Conservation (phyloP, 2,888 invertebrate species). For the Eristalinus aeneus region DNA sequence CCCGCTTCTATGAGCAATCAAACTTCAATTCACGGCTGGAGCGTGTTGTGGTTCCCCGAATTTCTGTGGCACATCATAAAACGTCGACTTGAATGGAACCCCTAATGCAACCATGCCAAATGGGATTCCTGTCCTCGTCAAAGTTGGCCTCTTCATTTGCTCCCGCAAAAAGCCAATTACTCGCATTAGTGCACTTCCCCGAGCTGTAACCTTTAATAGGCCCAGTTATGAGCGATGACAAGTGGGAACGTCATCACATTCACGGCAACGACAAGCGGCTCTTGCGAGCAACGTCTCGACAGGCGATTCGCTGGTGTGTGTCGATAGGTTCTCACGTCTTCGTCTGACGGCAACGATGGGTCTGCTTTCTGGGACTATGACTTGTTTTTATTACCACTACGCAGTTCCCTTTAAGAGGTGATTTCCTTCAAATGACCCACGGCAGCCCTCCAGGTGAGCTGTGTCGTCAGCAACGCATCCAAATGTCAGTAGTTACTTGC, state of each 20-base stretch:
- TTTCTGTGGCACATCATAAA: neutral
- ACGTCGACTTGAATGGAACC: neutral
- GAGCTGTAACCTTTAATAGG: neutral
- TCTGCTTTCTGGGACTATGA: neutral
- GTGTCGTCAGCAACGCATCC: neutral
- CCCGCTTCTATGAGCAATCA: too few species aligned
- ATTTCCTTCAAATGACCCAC: slow-evolving; percentile 26
- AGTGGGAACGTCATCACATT: neutral
- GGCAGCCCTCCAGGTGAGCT: slow-evolving; percentile 10
- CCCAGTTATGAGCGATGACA: slow-evolving; percentile 7
- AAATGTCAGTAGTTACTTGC: neutral
- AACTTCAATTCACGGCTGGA: neutral
- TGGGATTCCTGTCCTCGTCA: neutral
- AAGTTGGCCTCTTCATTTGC: neutral
- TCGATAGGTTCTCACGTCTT: slow-evolving; percentile 2
- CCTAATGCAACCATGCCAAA: neutral
- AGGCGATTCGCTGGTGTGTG: neutral
- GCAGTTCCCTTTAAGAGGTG: slow-evolving; percentile 22
- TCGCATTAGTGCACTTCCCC: neutral
- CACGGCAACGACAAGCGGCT: neutral
- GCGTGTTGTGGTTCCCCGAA: neutral
- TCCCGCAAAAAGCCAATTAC: neutral
- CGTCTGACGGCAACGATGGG: neutral
- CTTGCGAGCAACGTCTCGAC: neutral
- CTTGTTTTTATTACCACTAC: neutral